Evolutionary conservation across 2,113 vertebrate genomes (phyloP), one percentile per base, ranked within the genome.

Genomic region (Chauna torquata): DNA sequence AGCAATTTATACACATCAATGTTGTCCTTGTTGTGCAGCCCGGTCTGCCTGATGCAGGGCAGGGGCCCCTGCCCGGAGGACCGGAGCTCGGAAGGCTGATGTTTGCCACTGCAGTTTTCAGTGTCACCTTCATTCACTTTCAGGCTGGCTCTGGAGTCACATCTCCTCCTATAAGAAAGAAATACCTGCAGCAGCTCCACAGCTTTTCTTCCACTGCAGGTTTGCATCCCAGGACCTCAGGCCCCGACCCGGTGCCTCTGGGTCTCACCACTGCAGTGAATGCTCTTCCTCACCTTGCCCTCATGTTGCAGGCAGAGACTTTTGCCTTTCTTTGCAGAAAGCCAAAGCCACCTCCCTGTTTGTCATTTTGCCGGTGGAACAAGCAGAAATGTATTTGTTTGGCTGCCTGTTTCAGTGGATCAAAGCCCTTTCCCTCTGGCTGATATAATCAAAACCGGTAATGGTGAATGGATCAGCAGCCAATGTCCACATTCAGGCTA

Each of bases 1-100:
- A 38, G 69, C 16, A 22, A 20, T 45, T 34, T 23, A 27, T 40
- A 20, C 0, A 1, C 1, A 1, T 4, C 27, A 50, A 1, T 0
- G 8, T 61, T 25, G 27, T 49, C 42, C 4, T 36, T 9, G 9
- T 49, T 5, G 5, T 16, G 52, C 22, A 4, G 55, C 36, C 44
- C 4, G 1, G 40, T n/a, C 40, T 12, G 32, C 42, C 49, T 16
- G 52, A 15, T 52, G 30, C 55, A 20, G 34, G 34, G 32, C 34
- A n/a, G 52, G 52, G 24, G 24, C 24, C 52, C 52, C 52, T 28
- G 52, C 52, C 27, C 52, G 5, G 16, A 30, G 52, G 52, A 30
- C 27, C 9, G 17, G 27, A 32, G 54, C 54, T 57, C 30, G 28
- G 54, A 52, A 36, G 27, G 36, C 36, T 20, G 27, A 13, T 3